Conservation (phyloP, 2,113 vertebrate genomes). For the Sinosuthora webbiana region DNA sequence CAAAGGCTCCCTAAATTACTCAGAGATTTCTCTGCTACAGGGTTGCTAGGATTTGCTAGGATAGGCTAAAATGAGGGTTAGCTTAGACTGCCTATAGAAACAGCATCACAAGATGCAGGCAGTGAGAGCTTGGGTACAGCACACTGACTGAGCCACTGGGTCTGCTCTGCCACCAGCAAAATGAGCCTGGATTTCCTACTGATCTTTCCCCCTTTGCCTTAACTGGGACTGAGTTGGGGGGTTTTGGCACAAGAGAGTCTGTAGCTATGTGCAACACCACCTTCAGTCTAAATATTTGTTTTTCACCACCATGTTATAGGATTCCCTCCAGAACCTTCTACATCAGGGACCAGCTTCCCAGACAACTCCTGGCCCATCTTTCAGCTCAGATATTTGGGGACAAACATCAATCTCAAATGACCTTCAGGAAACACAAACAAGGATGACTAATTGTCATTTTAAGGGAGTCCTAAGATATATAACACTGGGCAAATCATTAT, state of each 20-base stretch:
- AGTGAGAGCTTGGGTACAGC: not conserved
- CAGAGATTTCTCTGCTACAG: not conserved
- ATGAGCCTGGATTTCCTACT: not conserved
- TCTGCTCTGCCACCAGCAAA: not conserved
- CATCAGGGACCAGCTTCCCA: not conserved
- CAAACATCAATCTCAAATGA: not conserved
- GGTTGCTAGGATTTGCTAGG: not conserved
- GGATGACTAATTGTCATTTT: not conserved
- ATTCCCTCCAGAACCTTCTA: not conserved
- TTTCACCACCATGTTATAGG: not conserved
- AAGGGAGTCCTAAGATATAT: not conserved
- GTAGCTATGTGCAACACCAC: not conserved
- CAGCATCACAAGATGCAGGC: not conserved
- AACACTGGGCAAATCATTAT: not conserved
- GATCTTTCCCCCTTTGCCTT: not conserved
- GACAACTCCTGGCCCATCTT: not conserved
- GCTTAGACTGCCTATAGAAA: not conserved
- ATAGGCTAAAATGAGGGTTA: not conserved
- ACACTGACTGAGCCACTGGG: fast-evolving
- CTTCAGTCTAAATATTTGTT: not conserved
- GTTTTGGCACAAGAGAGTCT: not conserved
- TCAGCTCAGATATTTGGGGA: not conserved
- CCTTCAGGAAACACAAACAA: not conserved
- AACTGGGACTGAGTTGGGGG: not conserved
- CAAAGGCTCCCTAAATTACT: not conserved